These are phyloP conservation scores for Sebastiscus albofasciatus DNA, from an alignment of 2,797 vertebrate genomes.

Conservation along the genomic window DNA sequence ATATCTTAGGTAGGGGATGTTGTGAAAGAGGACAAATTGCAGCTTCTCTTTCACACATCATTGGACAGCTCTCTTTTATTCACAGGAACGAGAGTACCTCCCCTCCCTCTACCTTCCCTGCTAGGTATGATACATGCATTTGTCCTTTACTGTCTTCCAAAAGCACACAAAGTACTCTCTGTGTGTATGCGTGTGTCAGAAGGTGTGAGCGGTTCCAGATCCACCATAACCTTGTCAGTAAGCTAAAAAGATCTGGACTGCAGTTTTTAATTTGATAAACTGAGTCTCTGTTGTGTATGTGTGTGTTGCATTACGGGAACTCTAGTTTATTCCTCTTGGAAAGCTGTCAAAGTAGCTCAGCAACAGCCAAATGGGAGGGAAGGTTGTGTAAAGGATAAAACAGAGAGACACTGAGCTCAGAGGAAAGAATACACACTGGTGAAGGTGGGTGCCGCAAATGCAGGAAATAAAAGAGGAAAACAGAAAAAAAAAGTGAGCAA, in stretches of 20 bases:
- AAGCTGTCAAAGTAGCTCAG: slow-evolving; percentile 43
- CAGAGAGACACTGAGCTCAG: slow-evolving; percentile 9
- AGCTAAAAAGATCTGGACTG: slow-evolving; percentile 11
- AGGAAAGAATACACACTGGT: not conserved
- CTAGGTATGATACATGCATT: slow-evolving; percentile 69
- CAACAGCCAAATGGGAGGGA: slow-evolving; percentile 29
- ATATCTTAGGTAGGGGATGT: slow-evolving; percentile 39
- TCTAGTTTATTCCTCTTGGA: slow-evolving; percentile 46
- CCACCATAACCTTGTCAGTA: slow-evolving; percentile 9
- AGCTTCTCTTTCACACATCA: slow-evolving; percentile 76
- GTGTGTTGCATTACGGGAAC: slow-evolving; percentile 10
- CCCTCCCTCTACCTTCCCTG: slow-evolving; percentile 23
- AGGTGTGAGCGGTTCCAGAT: slow-evolving; percentile 28
- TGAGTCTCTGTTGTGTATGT: slow-evolving; percentile 16
- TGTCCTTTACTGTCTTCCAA: slow-evolving; percentile 67
- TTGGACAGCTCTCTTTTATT: slow-evolving; percentile 67
- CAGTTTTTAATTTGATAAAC: slow-evolving; percentile 29
- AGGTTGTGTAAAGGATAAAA: slow-evolving; percentile 34
- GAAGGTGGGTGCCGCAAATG: not conserved
- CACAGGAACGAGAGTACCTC: slow-evolving; percentile 45
- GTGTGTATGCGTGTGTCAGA: not conserved
- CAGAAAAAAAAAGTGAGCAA: not conserved
- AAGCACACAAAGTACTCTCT: slow-evolving; percentile 32
- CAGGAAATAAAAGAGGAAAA: not conserved
- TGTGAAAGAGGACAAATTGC: slow-evolving; percentile 61